Evolutionary conservation across 2,113 vertebrate species (phyloP).

Genomic region (Bucco capensis): DNA sequence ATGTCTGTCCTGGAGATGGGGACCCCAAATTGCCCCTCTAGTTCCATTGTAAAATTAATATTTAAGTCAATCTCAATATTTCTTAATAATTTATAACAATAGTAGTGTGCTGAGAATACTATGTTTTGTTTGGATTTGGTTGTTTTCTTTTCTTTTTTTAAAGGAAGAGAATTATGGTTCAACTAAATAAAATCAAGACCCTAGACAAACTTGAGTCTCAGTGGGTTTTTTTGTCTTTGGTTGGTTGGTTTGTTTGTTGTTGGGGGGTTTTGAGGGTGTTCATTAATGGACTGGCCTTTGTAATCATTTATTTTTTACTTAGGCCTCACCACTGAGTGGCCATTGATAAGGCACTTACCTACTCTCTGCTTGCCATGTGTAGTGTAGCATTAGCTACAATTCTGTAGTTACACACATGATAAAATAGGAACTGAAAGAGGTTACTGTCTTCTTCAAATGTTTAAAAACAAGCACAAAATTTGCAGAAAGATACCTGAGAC

Average conservation of each 20-base stretch:
- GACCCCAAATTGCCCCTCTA: accelerated
- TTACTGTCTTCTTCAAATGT: neutral
- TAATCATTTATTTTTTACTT: neutral
- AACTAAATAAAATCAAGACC: neutral
- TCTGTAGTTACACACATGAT: neutral
- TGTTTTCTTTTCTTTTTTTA: neutral
- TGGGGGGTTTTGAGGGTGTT: accelerated
- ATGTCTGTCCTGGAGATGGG: accelerated
- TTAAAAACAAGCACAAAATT: neutral
- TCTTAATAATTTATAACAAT: neutral
- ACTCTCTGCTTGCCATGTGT: neutral
- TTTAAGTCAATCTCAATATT: neutral
- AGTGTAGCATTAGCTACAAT: neutral
- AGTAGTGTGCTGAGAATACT: neutral
- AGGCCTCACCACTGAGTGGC: neutral
- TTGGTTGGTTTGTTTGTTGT: neutral
- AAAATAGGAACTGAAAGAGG: neutral
- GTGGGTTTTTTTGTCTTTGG: accelerated
- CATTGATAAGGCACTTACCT: neutral
- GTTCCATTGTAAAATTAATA: neutral
- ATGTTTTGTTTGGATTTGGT: neutral
- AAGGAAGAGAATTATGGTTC: neutral
- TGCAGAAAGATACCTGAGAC: neutral
- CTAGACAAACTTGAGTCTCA: neutral
- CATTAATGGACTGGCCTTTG: neutral